Percentiles rank a stretch among this genome's conserved stretches.
phyloP scores from a whole-genome alignment of 2,888 invertebrate genomes.

The Didymodactylos carnosus region DNA sequence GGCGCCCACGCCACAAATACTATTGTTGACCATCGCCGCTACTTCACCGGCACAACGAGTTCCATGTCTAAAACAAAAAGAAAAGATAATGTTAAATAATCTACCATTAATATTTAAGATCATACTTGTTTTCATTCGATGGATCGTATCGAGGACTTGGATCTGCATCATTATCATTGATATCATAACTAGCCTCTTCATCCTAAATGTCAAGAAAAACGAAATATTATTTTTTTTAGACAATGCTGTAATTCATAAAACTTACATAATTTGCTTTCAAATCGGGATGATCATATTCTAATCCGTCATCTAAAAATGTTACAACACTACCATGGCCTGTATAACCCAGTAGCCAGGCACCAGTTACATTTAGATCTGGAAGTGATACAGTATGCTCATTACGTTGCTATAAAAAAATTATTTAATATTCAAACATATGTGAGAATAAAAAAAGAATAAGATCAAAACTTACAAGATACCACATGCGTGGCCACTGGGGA shows the following conservation, averaged over 20 bases:
- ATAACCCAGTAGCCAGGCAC: constrained; percentile 11
- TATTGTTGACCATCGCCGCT: constrained; percentile 78
- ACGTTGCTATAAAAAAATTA: not conserved
- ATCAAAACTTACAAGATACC: not conserved
- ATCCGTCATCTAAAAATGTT: constrained; percentile 12
- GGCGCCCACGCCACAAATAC: constrained; percentile 69
- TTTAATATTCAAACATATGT: not conserved
- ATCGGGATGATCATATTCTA: constrained; percentile 12
- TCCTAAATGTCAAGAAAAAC: not conserved
- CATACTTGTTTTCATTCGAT: not conserved
- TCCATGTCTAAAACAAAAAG: constrained; percentile 43
- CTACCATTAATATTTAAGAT: not conserved
- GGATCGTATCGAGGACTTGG: constrained; percentile 2
- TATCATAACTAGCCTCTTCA: not conserved
- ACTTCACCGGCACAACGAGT: constrained; percentile 97
- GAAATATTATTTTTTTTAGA: not conserved
- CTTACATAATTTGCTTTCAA: constrained; percentile 4
- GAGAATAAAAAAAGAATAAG: not conserved
- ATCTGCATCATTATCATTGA: constrained; percentile 5
- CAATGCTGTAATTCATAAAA: not conserved
- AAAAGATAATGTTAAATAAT: not conserved
- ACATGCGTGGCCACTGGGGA: not conserved
- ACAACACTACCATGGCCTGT: constrained; percentile 8
- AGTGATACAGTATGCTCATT: not conserved
- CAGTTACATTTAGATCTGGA: constrained; percentile 6